Conservation (phyloP, 2,113 vertebrate genomes). For the Cromileptes altivelis region DNA sequence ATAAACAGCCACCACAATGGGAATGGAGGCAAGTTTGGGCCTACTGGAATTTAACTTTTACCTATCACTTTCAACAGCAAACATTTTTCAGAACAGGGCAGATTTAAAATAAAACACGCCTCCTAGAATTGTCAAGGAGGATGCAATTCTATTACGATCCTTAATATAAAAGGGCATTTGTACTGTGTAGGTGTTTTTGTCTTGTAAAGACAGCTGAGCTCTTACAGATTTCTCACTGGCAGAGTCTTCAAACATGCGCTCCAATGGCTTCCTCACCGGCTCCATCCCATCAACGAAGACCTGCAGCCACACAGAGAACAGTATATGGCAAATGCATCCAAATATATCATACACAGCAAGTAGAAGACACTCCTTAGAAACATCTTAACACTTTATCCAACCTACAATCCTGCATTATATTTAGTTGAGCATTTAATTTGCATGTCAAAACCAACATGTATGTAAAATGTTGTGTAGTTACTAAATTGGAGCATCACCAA, state of each 20-base stretch:
- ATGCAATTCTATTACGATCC: neutral
- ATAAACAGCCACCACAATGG: conserved; percentile 32
- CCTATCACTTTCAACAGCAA: neutral
- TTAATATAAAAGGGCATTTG: neutral
- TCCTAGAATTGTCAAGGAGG: neutral
- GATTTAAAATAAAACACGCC: neutral
- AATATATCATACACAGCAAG: neutral
- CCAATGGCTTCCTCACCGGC: conserved; percentile 89
- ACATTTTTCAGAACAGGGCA: neutral
- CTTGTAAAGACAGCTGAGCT: neutral
- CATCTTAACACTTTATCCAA: neutral
- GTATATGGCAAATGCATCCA: neutral
- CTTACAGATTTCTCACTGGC: conserved; percentile 93
- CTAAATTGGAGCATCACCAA: neutral
- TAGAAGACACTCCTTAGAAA: neutral
- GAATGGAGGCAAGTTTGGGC: neutral
- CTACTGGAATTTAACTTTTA: neutral
- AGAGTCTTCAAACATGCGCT: conserved; percentile 91
- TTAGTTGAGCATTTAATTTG: neutral
- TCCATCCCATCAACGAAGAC: conserved; percentile 93
- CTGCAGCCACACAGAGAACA: conserved; percentile 77
- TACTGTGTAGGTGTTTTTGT: neutral
- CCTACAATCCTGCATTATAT: neutral
- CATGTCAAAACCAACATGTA: neutral
- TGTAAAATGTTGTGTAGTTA: neutral